Base-by-base conservation (phyloP, 2,888 invertebrate species). In the Sclerodermus sp. region DNA sequence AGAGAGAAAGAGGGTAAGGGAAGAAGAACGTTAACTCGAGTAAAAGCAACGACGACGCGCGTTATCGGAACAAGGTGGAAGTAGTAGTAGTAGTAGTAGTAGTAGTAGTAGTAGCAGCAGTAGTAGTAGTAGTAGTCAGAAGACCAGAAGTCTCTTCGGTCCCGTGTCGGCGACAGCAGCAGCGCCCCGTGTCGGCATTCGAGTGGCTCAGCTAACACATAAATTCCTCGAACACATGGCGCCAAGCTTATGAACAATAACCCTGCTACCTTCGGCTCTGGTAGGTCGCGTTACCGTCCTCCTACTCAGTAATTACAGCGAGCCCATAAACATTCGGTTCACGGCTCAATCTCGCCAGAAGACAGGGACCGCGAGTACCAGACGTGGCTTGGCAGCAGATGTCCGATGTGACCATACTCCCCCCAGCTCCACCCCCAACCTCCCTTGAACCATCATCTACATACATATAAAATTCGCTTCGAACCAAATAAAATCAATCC, bases 231-330 rank as follows among this genome's bases (percentile, higher is more conserved):
- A 67, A 58, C 73, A 74, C 68, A 73, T 72, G 74, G 72, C 66
- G 64, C 67, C 60, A 53, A 62, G 68, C 71, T 72, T 73, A 74
- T 70, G 71, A 74, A 73, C 73, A 74, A 73, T 74, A 74, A 73
- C 69, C 69, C 63, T 55, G 55, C 46, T 42, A 40, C 42, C 42
- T 40, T 42, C 46, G 40, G 51, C 54, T 44, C 54, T 56, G 57
- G 63, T 65, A 59, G 65, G 8, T 23, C 23, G 23, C 23, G 23
- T 23, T 23, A 58, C 62, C 54, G 55, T 60, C 62, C 64, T 62
- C 60, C 61, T 49, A 55, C 61, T 62, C 65, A 60, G 72, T 73
- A 72, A 74, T 74, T 73, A 73, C 72, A 60, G 52, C 59, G 53
- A 49, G 40, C 61, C 62, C 65, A 67, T 68, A 72, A 70, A 70